These are phyloP conservation scores for Ornithoptera alexandrae DNA, from an alignment of 2,888 invertebrate genomes.

Conservation along the genomic window DNA sequence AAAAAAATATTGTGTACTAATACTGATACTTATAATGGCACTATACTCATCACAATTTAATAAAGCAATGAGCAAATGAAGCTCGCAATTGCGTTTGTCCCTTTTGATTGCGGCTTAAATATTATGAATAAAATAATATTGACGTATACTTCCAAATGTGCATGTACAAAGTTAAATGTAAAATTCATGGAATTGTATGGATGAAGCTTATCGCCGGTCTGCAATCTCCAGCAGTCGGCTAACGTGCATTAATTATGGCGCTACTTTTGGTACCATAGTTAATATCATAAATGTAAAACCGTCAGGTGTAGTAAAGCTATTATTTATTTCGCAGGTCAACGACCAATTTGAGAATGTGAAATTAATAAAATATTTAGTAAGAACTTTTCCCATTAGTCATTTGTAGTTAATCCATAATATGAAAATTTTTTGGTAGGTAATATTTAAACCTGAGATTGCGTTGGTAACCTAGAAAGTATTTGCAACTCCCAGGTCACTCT, in stretches of 20 bases:
- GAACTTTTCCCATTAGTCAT: background rate
- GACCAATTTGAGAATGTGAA: constrained; percentile 8
- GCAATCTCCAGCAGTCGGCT: constrained; percentile 52
- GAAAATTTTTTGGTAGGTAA: too few species aligned
- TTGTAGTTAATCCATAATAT: background rate
- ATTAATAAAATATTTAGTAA: constrained; percentile 4
- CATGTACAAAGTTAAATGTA: constrained; percentile 38
- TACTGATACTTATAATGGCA: too few species aligned
- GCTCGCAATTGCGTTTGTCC: background rate
- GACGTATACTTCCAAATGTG: constrained; percentile 22
- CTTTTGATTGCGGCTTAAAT: background rate
- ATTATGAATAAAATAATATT: constrained; percentile 29
- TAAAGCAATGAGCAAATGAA: background rate
- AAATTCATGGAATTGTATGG: constrained; percentile 51
- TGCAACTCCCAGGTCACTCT: too few species aligned
- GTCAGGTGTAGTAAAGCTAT: constrained; percentile 34
- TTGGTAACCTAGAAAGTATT: too few species aligned
- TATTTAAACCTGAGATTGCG: too few species aligned
- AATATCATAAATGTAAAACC: constrained; percentile 33
- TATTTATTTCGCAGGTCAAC: constrained; percentile 12
- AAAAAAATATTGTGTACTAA: too few species aligned
- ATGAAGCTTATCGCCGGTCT: constrained; percentile 54
- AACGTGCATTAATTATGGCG: constrained; percentile 42
- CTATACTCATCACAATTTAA: background rate
- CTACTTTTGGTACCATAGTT: constrained; percentile 43